Evolutionary conservation across 2,113 vertebrate genomes (phyloP), one percentile per base, ranked within the genome.

Genomic region (Ceyx cyanopectus): DNA sequence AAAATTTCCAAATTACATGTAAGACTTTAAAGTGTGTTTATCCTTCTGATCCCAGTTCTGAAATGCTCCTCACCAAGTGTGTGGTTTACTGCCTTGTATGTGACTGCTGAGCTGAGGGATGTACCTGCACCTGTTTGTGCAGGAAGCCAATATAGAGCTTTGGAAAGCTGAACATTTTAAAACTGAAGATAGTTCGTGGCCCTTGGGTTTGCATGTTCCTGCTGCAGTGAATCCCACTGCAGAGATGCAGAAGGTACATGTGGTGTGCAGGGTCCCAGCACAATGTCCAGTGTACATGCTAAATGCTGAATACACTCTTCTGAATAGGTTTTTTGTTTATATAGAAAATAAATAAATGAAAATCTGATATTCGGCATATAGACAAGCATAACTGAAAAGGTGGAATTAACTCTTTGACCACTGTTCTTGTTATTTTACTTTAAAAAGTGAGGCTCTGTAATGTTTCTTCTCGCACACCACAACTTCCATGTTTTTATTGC

Each of bases 401-500:
- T 26, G 69, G 50, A 93, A 89, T 82, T 86, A 85, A 74, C 51
- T 46, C 26, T 93, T 92, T 85, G 37, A 23, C 68, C 23, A 5
- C 67, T 5, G 10, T 85, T 93, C 74, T 94, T 84, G 20, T 43
- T 84, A 6, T 94, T 93, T 90, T 87, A 62, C 32, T 93, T 79
- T 34, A 80, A 91, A 82, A 68, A 40, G 4, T 46, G 29, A 89
- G 68, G 63, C 21, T 94, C 95, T 93, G 83, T 73, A 79, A 72
- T 67, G 30, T 85, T 92, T 91, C 63, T 90, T 96, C 93, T 83
- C 75, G 68, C 24, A 9, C 19, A 30, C 19, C 17, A 73, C 81
- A 94, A 79, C 76, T 88, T 97, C 76, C 26, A 27, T n/a, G 6
- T 95, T 62, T 95, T 30, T 40, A 26, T 22, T 68, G 85, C 80